Percentiles rank a stretch among this genome's conserved stretches.
phyloP scores from a whole-genome alignment of 2,797 vertebrate genomes.

The Pseudochaenichthys georgianus region DNA sequence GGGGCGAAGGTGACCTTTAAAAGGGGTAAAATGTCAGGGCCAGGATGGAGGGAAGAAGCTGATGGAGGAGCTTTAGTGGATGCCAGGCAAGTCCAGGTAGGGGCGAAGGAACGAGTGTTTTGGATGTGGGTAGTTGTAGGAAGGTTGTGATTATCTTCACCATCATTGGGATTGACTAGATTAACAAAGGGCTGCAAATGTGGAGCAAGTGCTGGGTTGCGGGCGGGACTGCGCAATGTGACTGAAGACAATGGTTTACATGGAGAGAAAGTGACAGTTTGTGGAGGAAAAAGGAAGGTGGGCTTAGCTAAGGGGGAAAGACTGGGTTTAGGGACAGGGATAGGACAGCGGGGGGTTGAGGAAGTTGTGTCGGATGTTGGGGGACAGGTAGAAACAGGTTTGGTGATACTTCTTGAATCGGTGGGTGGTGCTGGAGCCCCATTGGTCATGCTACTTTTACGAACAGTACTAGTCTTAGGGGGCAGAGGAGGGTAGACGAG shows the following conservation, averaged over 20 bases:
- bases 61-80: background rate
- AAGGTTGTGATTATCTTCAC: background rate
- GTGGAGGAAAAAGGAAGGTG: conserved; percentile 43
- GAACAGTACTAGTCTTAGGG: conserved; percentile 16
- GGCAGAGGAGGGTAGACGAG: conserved; percentile 88
- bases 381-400: background rate
- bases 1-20: conserved; percentile 35
- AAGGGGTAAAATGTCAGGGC: conserved; percentile 28
- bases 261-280: conserved; percentile 2
- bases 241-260: conserved; percentile 5
- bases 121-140: background rate
- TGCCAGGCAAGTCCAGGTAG: background rate
- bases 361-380: conserved; percentile 12
- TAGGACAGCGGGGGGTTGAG: background rate
- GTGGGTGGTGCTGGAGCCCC: background rate
- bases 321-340: conserved; percentile 13
- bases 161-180: background rate
- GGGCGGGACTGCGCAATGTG: conserved; percentile 22
- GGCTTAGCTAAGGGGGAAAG: conserved; percentile 27
- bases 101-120: background rate
- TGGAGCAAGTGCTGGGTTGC: conserved; percentile 13
- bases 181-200: background rate
- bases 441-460: background rate
- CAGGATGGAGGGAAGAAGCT: background rate
- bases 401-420: background rate